Percentiles rank a stretch among this genome's conserved stretches.
Conservation (phyloP, 2,113 vertebrate species). For the Hyaena hyaena region DNA sequence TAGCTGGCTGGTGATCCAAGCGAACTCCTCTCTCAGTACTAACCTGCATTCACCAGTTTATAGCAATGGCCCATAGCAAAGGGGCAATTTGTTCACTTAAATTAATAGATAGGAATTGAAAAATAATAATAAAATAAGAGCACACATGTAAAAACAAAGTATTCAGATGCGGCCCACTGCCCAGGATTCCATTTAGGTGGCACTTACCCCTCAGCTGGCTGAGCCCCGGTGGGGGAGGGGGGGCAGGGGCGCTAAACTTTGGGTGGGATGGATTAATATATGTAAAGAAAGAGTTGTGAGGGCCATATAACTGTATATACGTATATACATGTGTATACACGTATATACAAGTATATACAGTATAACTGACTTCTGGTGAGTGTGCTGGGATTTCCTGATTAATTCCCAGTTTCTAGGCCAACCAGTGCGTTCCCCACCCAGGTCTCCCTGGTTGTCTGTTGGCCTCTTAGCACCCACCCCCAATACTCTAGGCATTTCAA, state of each 20-base stretch:
- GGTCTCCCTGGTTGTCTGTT: background rate
- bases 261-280: background rate
- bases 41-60: too few species aligned
- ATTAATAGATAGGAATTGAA: background rate
- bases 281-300: background rate
- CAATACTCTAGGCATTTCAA: background rate
- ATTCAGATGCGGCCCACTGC: rapidly evolving
- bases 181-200: too few species aligned
- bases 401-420: background rate
- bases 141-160: rapidly evolving
- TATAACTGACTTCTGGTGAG: rapidly evolving
- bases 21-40: background rate
- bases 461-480: background rate
- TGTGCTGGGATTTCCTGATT: background rate
- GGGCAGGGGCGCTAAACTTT: too few species aligned
- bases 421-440: rapidly evolving
- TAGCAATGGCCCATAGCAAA: background rate
- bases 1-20: too few species aligned
- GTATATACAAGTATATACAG: too few species aligned
- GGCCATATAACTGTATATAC: too few species aligned
- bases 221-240: too few species aligned
- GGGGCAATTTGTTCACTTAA: background rate
- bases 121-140: background rate
- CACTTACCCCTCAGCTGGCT: background rate
- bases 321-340: too few species aligned